phyloP scores from a whole-genome alignment of 2,888 invertebrate species.

The Acanthosepion lycidas region DNA sequence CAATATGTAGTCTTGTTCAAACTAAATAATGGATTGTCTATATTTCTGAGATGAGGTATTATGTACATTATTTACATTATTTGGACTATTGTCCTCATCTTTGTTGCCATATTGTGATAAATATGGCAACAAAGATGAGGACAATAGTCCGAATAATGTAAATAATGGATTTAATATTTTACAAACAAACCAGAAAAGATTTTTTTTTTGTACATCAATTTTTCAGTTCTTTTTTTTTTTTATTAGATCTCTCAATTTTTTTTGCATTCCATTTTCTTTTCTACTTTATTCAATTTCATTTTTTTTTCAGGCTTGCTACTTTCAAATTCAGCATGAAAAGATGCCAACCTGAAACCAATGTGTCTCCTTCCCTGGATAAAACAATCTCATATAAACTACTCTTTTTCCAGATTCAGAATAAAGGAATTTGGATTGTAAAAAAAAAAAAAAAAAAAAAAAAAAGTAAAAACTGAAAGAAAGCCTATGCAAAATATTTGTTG shows the following conservation, averaged over 20 bases:
- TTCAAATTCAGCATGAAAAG: conserved; percentile 73
- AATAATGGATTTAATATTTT: no score
- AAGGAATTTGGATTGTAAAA: background rate
- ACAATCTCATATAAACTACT: background rate
- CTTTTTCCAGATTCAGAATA: background rate
- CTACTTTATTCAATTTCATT: background rate
- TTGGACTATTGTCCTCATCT: no score
- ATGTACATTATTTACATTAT: no score
- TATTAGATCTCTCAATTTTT: background rate
- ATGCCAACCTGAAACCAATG: conserved; percentile 54
- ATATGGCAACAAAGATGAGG: no score
- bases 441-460: background rate
- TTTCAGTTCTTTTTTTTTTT: no score
- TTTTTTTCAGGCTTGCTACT: conserved; percentile 70
- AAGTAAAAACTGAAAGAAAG: background rate
- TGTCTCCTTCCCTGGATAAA: background rate
- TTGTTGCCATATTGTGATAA: no score
- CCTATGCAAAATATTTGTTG: background rate
- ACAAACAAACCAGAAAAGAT: no score
- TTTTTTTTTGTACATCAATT: no score
- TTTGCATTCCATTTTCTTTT: background rate
- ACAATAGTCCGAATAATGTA: no score
- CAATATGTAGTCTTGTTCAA: no score
- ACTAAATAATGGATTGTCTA: no score
- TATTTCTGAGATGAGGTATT: no score